A percentile compares a stretch with the other conserved stretches of the same genome.
Conservation (phyloP, 1,140 invertebrate genomes). For the Campoletis sonorensis region DNA sequence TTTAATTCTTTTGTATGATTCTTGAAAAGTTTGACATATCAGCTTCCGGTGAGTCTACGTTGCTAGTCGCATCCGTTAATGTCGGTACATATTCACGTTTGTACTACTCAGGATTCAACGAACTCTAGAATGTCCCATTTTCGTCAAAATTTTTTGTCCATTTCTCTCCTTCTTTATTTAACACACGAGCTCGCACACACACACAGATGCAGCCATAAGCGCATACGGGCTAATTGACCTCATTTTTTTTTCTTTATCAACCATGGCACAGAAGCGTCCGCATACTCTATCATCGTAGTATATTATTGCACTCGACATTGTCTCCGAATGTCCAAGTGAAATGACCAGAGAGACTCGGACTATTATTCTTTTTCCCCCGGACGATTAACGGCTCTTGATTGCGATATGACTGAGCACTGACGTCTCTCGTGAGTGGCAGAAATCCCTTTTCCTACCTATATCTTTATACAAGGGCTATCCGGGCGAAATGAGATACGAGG, state of each 20-base stretch:
- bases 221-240: not conserved
- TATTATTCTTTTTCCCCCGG: conserved; percentile 19
- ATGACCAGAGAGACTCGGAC: conserved; percentile 1
- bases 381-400: conserved; percentile 8
- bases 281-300: not conserved
- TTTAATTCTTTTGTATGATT: not conserved
- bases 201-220: not conserved
- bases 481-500: no score
- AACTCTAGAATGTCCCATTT: not conserved
- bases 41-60: not conserved
- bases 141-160: not conserved
- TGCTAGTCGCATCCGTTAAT: not conserved
- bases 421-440: not conserved
- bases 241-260: not conserved
- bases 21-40: not conserved
- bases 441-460: not conserved
- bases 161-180: not conserved
- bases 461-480: not conserved
- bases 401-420: not conserved
- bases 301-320: not conserved
- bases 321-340: conserved; percentile 16
- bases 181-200: not conserved
- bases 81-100: conserved; percentile 2
- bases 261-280: not conserved
- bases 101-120: not conserved